Evolutionary conservation across 2,797 vertebrate species (phyloP), one percentile per base, ranked within the genome.

Genomic region (Crax fasciolata): DNA sequence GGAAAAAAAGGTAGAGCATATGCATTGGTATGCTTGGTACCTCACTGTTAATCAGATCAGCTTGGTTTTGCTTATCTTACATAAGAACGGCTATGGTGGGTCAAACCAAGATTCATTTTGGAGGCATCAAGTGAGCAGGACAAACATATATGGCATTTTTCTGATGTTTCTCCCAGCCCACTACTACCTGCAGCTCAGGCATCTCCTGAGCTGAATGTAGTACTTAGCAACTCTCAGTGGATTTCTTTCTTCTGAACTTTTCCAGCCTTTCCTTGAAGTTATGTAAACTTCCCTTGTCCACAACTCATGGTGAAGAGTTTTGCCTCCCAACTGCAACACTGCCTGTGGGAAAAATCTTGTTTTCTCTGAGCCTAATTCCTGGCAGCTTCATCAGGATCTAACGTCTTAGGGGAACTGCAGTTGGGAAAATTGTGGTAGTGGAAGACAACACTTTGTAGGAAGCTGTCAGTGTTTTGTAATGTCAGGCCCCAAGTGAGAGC

Each of bases 1-100:
- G 17, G 17, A 17, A 46, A 87, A 75, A 13, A 82, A 76, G n/a
- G 5, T 4, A 10, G 28, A 70, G 10, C 14, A n/a, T n/a, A 24
- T 19, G 3, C 27, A 71, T n/a, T 10, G 15, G 39, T 46, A n/a
- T 0, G 1, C 39, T 14, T 77, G 5, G 5, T 24, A 76, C 4
- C 48, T 80, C 5, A 2, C 32, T 35, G 27, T 73, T 62, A 25
- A 49, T 38, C 41, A 52, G 10, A 6, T 32, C 55, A 9, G 23
- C 0, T 0, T 10, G 8, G 1, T 84, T 92, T 65, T 81, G 25
- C 16, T 68, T 80, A 38, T 51, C 20, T 88, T 39, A 24, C 2
- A 2, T 39, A 27, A 58, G 30, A 66, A 67, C 13, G 9, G 27
- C 61, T 57, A 35, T 24, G 81, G 15, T n/a, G 32, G 13, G 23